Conservation (phyloP, 2,888 invertebrate genomes). For the Pachymerium ferrugineum region DNA sequence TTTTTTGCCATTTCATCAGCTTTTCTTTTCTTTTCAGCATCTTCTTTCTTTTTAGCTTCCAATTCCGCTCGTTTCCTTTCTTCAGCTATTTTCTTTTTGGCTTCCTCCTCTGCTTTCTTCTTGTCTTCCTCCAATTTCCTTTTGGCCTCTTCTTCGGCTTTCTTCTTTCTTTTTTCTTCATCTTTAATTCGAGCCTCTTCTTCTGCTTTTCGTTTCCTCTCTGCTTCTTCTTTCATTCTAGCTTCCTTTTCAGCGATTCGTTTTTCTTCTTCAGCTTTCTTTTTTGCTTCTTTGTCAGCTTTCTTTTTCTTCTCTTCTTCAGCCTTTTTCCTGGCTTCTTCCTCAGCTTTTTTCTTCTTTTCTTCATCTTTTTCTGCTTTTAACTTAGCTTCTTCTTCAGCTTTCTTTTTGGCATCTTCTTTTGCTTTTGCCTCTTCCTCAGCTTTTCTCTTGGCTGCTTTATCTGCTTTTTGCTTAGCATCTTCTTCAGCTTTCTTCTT, state of each 20-base stretch:
- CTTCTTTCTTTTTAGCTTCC: slow-evolving; percentile 48
- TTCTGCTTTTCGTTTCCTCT: slow-evolving; percentile 11
- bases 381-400: slow-evolving; percentile 34
- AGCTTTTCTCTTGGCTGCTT: slow-evolving; percentile 11
- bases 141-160: slow-evolving; percentile 46
- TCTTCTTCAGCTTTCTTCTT: not conserved
- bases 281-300: slow-evolving; percentile 22
- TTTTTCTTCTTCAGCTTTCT: slow-evolving; percentile 4
- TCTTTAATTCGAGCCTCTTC: not conserved
- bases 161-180: slow-evolving; percentile 40
- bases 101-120: slow-evolving; percentile 46
- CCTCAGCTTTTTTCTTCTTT: not conserved
- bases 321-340: not conserved
- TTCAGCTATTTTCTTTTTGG: slow-evolving; percentile 41
- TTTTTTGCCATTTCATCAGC: slow-evolving; percentile 39
- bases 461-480: not conserved
- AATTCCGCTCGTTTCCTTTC: slow-evolving; percentile 38
- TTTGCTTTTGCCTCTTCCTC: not conserved
- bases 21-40: slow-evolving; percentile 46
- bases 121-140: slow-evolving; percentile 47
- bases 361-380: slow-evolving; percentile 38
- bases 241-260: slow-evolving; percentile 1
- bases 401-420: not conserved
- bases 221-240: not conserved
- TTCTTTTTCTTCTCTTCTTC: slow-evolving; percentile 13